Conservation (phyloP, 2,113 vertebrate genomes). For the Porphyrio hochstetteri region DNA sequence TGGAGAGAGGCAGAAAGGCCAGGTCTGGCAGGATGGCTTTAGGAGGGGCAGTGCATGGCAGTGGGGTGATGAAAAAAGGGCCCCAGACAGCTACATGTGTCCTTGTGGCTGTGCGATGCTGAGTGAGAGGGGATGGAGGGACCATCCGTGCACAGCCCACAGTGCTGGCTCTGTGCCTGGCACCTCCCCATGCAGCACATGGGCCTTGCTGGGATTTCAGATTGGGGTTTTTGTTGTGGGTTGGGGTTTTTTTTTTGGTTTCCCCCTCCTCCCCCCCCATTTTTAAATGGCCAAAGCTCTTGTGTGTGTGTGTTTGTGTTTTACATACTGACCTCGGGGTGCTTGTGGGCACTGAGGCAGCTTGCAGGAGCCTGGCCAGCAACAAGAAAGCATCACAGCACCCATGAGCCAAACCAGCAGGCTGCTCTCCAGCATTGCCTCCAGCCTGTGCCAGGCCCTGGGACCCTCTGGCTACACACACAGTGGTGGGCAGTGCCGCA, state of each 20-base stretch:
- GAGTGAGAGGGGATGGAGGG: not conserved
- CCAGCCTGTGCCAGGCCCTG: not conserved
- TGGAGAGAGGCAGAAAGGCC: fast-evolving
- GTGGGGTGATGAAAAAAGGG: not conserved
- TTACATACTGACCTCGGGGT: fast-evolving
- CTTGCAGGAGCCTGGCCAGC: not conserved
- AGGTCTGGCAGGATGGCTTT: not conserved
- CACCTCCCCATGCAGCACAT: not conserved
- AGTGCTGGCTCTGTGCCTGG: fast-evolving
- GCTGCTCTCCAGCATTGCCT: not conserved
- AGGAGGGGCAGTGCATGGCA: fast-evolving
- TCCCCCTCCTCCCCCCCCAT: no score
- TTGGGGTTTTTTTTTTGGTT: not conserved
- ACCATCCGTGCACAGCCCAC: not conserved
- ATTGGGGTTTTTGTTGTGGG: no score
- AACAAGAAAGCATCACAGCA: not conserved
- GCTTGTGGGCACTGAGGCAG: not conserved
- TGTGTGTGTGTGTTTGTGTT: not conserved
- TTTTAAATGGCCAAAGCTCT: not conserved
- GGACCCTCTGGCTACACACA: not conserved
- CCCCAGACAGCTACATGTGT: fast-evolving
- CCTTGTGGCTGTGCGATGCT: not conserved
- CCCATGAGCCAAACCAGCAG: not conserved
- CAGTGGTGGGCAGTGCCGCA: not conserved
- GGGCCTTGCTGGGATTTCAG: no score